Percentiles rank a stretch among this genome's conserved stretches.
Evolutionary conservation across 1,140 invertebrate genomes (phyloP).

Genomic region (Penaeus indicus): DNA sequence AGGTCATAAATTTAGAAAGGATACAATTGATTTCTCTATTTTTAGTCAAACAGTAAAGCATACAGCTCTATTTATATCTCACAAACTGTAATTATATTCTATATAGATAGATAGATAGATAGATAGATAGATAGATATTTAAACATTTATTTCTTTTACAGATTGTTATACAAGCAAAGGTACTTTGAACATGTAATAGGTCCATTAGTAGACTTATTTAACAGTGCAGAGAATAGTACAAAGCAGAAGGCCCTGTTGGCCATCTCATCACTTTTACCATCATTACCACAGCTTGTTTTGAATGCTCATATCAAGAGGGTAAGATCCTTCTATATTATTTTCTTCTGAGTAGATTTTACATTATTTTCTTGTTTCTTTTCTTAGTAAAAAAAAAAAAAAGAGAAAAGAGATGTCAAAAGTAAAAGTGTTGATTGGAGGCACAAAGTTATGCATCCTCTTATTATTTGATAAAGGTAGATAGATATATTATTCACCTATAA

Average conservation of each 20-base stretch:
- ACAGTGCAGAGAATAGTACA: background rate
- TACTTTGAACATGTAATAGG: slow-evolving; percentile 45
- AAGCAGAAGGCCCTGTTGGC: slow-evolving; percentile 32
- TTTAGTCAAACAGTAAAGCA: too few species aligned
- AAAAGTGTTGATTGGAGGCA: too few species aligned
- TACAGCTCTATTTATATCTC: too few species aligned
- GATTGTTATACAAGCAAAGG: slow-evolving; percentile 44
- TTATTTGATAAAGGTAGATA: too few species aligned
- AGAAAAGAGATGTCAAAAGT: background rate
- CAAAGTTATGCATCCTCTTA: too few species aligned
- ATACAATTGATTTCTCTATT: too few species aligned
- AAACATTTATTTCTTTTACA: slow-evolving; percentile 1
- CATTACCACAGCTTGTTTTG: slow-evolving; percentile 24
- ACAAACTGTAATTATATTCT: too few species aligned
- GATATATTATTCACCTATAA: background rate
- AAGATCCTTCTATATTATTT: background rate
- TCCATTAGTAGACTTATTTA: slow-evolving; percentile 40
- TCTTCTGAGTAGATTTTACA: too few species aligned
- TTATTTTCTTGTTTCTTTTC: too few species aligned
- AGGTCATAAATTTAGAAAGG: too few species aligned
- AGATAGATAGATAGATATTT: background rate
- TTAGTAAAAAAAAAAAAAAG: background rate
- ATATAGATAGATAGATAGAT: too few species aligned
- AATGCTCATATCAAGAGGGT: slow-evolving; percentile 45
- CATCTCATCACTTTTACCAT: slow-evolving; percentile 31